Evolutionary conservation across 64 coral and sea anemone genomes (phyloP).

Genomic region (Stichodactyla helianthus): DNA sequence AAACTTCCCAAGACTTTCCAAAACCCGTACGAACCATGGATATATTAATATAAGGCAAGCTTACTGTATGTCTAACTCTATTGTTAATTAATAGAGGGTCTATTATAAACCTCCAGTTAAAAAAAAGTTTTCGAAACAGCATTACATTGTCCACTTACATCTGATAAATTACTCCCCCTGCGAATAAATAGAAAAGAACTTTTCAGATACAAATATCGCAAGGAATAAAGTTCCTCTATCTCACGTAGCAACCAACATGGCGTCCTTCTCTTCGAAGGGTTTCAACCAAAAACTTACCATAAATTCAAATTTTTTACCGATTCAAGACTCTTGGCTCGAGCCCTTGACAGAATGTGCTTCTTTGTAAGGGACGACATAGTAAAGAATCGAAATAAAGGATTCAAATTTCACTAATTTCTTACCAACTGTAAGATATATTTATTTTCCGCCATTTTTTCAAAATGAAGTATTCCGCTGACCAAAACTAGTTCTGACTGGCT

Average conservation of each 20-base stretch:
- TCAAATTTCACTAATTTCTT: slow-evolving; percentile 6
- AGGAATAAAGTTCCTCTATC: neutral
- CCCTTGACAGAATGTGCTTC: slow-evolving; percentile 71
- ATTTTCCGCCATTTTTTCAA: slow-evolving; percentile 94
- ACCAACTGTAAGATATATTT: neutral
- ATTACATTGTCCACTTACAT: slow-evolving; percentile 68
- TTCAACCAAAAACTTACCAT: slow-evolving; percentile 54
- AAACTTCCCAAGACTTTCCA: no score
- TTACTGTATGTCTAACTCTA: no score
- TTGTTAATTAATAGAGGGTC: no score
- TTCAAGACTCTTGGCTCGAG: slow-evolving; percentile 69
- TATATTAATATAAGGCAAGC: no score
- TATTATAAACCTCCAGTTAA: no score
- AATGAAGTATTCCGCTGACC: slow-evolving; percentile 35
- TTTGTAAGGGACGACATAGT: slow-evolving; percentile 67
- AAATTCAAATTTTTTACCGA: slow-evolving; percentile 90
- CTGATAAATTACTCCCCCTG: slow-evolving; percentile 87
- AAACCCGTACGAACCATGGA: no score
- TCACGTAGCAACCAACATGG: slow-evolving; percentile 24
- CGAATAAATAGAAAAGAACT: slow-evolving; percentile 27
- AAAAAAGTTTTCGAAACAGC: neutral
- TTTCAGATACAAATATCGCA: neutral
- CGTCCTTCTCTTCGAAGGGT: slow-evolving; percentile 13
- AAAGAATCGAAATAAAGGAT: neutral
- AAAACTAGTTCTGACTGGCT: neutral